Base-by-base conservation (phyloP, 2,888 invertebrate genomes). In the Schizaphis graminum region DNA sequence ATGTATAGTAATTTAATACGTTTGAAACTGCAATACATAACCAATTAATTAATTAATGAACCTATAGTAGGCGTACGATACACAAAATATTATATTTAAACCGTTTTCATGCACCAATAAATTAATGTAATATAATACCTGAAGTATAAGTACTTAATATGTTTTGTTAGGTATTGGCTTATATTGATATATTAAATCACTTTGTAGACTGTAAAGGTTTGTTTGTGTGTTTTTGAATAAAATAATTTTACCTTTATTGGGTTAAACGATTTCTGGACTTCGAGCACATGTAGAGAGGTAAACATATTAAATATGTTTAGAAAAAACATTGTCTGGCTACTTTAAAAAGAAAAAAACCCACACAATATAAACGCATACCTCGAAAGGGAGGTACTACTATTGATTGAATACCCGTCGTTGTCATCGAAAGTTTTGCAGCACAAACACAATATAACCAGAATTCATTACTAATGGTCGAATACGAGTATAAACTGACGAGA, bases 321-420 rank as follows among this genome's bases (percentile, higher is more conserved):
- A 85, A 85, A 26, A 85, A 85, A 85, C 41, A 85, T 1, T 56
- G 21, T 28, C 24, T 53, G 35, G 26, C 41, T 5, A 56, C 5
- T 26, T 24, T 13, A 56, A 35, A 89, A 35, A 56, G 35, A 49
- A 24, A 89, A 24, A 89, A 26, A 41, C 5, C 41, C 13, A 41
- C 11, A 53, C n/a, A 88, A 35, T 53, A 53, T 35, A 77, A 88
- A 53, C 88, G 13, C 35, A 35, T 26, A 56, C 49, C 11, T 89
- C 26, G 28, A 5, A 56, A 41, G 41, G 56, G 41, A 77, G 35
- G 77, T 35, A 77, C 35, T 21, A 56, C 26, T 89, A 89, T 89
- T 89, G 89, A 89, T 89, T 89, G 56, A 89, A 89, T 89, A 35
- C 41, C 53, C 87, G 3, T 28, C 26, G 41, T 56, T 56, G 89